Evolutionary conservation across 2,888 invertebrate genomes (phyloP).

Genomic region (Antheraea yamamai): DNA sequence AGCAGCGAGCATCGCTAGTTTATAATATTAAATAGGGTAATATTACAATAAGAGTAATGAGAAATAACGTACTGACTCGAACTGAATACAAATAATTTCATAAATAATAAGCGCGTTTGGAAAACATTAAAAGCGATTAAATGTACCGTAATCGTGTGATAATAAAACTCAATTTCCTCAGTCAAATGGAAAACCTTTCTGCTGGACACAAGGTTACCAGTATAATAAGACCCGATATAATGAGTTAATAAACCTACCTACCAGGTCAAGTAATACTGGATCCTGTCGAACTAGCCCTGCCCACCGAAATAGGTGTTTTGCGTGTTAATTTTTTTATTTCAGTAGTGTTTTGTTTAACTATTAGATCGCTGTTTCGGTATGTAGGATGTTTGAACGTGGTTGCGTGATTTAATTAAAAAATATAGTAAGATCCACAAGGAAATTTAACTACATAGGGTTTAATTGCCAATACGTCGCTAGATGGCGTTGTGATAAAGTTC

Average conservation of each 20-base stretch:
- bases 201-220: conserved; percentile 32
- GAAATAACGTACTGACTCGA: conserved; percentile 24
- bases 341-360: conserved; percentile 34
- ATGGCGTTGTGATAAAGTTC: neutral
- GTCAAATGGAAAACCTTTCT: conserved; percentile 33
- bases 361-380: conserved; percentile 15
- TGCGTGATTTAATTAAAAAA: neutral
- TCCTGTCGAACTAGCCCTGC: conserved; percentile 58
- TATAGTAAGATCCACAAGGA: neutral
- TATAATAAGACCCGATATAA: conserved; percentile 33
- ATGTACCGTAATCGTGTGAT: conserved; percentile 29
- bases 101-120: conserved; percentile 19
- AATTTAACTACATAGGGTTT: neutral
- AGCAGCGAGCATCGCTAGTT: neutral
- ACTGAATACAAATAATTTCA: conserved; percentile 29
- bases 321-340: conserved; percentile 59
- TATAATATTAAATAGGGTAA: neutral
- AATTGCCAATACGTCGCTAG: neutral
- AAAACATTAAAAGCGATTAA: conserved; percentile 25
- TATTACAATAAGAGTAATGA: conserved; percentile 35
- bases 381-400: conserved; percentile 9
- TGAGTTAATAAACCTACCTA: conserved; percentile 11
- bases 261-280: conserved; percentile 38
- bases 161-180: conserved; percentile 46
- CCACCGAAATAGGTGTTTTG: conserved; percentile 66